Conservation (phyloP, 1,140 invertebrate species). For the Brachionus koreanus region DNA sequence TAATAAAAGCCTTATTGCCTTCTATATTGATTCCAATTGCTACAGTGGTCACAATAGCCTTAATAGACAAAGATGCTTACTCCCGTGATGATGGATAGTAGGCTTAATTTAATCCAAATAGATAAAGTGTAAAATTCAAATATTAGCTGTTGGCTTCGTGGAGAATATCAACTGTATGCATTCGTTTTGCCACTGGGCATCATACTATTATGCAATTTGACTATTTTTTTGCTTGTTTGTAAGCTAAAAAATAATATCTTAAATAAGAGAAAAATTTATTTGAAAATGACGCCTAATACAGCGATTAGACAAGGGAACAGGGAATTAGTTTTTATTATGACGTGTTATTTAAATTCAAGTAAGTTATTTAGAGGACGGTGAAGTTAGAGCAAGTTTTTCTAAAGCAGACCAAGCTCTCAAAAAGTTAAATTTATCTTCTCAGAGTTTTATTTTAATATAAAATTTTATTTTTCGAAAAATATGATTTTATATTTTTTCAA, state of each 20-base stretch:
- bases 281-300: not conserved
- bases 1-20: not conserved
- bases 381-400: not conserved
- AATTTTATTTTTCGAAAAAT: no score
- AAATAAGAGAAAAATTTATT: not conserved
- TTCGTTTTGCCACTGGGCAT: not conserved
- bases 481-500: no score
- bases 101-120: not conserved
- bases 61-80: not conserved
- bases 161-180: not conserved
- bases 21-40: not conserved
- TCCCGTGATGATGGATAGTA: not conserved
- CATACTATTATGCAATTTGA: not conserved
- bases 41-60: not conserved
- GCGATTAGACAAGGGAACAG: not conserved
- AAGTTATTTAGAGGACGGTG: no score
- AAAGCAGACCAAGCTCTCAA: no score
- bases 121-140: not conserved
- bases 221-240: not conserved
- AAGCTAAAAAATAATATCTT: not conserved
- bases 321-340: not conserved
- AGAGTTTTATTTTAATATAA: no score
- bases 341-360: not conserved
- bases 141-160: not conserved
- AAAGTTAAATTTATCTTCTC: no score